A percentile compares a stretch with the other conserved stretches of the same genome.
These are phyloP conservation scores for Sterna hirundo DNA, from an alignment of 2,113 vertebrate species.

Conservation along the genomic window DNA sequence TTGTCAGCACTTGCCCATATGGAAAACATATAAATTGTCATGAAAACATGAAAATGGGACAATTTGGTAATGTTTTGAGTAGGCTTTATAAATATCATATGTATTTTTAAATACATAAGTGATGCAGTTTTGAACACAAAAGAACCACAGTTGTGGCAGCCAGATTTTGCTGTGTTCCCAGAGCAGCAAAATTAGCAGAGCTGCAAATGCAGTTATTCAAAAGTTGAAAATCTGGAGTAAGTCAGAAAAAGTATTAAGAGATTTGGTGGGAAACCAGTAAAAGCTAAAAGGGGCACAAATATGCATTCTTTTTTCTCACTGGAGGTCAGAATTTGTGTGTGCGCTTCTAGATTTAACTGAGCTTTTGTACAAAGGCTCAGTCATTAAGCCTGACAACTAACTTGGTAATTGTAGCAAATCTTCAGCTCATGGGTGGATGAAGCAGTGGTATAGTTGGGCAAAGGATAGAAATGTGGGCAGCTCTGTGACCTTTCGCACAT, in stretches of 20 bases:
- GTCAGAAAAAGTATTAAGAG: not conserved
- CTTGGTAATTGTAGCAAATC: not conserved
- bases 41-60: constrained; percentile 76
- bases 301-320: not conserved
- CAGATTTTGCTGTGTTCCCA: constrained; percentile 56
- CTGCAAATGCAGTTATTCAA: constrained; percentile 26
- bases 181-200: constrained; percentile 41
- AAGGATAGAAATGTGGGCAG: not conserved
- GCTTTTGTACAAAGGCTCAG: not conserved
- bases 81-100: constrained; percentile 70
- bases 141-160: constrained; percentile 46
- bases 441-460: not conserved
- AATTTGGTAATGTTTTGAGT: constrained; percentile 76
- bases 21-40: constrained; percentile 80
- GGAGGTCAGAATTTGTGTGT: not conserved
- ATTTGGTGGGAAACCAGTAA: constrained; percentile 40
- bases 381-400: not conserved
- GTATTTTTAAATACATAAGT: constrained; percentile 74
- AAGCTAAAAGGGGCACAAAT: not conserved
- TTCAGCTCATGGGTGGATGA: not conserved
- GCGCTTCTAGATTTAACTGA: not conserved
- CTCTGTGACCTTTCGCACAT: not conserved
- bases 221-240: constrained; percentile 29
- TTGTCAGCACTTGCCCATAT: constrained; percentile 77
- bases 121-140: constrained; percentile 66